These are phyloP conservation scores for Cantharis rustica DNA, from an alignment of 2,888 invertebrate species.

Conservation along the genomic window DNA sequence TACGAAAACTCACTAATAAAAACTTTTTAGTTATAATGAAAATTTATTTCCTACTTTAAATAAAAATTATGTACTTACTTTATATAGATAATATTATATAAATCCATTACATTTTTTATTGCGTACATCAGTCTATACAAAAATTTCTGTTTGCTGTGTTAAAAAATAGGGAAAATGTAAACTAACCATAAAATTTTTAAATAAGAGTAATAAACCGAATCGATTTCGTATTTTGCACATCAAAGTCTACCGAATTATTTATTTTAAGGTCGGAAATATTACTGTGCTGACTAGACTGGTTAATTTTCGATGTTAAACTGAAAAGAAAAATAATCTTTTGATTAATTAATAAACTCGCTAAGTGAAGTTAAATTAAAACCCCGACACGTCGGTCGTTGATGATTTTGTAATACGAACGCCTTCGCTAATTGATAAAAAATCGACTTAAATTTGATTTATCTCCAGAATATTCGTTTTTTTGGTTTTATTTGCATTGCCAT, in stretches of 20 bases:
- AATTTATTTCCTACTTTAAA: background rate
- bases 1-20: background rate
- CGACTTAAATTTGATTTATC: background rate
- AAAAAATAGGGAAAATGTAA: background rate
- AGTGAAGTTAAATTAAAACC: background rate
- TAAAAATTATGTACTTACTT: background rate
- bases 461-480: background rate
- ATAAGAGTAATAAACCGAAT: background rate
- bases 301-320: background rate
- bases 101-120: background rate
- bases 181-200: background rate
- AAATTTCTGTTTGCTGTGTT: background rate
- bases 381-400: background rate
- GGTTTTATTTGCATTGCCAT: background rate
- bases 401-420: background rate
- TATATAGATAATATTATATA: background rate
- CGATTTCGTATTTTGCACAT: background rate
- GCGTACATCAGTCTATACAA: background rate
- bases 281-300: background rate
- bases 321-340: background rate
- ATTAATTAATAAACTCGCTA: background rate
- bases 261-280: background rate
- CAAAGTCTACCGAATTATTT: background rate
- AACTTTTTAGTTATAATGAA: background rate
- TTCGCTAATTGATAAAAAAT: background rate